Conservation (phyloP, 2,113 vertebrate genomes). For the Corydoras maculifer region DNA sequence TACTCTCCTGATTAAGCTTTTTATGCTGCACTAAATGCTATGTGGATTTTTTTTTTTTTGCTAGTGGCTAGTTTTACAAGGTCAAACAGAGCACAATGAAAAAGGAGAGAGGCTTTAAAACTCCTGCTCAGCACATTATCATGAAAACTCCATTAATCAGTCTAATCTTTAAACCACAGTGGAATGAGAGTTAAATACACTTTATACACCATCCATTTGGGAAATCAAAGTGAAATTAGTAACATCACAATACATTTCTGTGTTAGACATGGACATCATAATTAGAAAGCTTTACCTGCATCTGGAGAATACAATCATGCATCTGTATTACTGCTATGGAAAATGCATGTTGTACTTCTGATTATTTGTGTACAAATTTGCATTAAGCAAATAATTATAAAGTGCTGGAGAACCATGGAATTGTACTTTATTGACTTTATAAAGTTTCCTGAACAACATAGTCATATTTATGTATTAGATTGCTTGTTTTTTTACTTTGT, state of each 20-base stretch:
- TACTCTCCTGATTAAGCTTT: conserved; percentile 15
- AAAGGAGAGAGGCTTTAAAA: not conserved
- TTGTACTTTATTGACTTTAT: too few species aligned
- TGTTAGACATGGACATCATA: not conserved
- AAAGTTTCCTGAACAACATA: too few species aligned
- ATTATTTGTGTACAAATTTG: too few species aligned
- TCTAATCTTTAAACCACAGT: not conserved
- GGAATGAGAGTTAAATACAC: not conserved
- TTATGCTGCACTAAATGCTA: not conserved
- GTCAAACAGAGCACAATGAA: conserved; percentile 1
- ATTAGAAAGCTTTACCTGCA: too few species aligned
- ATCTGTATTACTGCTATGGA: too few species aligned
- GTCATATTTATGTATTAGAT: too few species aligned
- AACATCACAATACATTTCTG: not conserved
- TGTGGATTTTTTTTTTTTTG: conserved; percentile 28
- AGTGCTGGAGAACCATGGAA: too few species aligned
- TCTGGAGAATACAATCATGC: too few species aligned
- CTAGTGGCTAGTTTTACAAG: conserved; percentile 24
- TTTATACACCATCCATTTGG: not conserved
- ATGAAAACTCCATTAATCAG: conserved; percentile 6
- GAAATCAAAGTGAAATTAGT: not conserved
- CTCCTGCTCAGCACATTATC: conserved; percentile 3
- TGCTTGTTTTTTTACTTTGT: too few species aligned
- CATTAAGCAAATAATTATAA: too few species aligned
- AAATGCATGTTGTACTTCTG: too few species aligned